Percentiles rank a stretch among this genome's conserved stretches.
Conservation (phyloP, 2,113 vertebrate genomes). For the Tor tambroides region DNA sequence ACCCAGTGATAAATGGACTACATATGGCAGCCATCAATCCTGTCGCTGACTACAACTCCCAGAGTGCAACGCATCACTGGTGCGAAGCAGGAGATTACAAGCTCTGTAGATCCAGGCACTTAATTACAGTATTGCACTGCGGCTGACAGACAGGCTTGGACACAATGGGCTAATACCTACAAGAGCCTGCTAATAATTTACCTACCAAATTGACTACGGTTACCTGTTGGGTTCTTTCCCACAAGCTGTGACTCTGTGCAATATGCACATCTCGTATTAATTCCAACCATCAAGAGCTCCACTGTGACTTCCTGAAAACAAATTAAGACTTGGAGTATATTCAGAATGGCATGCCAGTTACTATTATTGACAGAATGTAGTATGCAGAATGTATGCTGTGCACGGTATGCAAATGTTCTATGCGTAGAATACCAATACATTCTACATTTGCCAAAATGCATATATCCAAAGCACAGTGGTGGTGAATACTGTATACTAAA, state of each 20-base stretch:
- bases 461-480: neutral
- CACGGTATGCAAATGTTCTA: neutral
- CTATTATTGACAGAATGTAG: neutral
- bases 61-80: slow-evolving; percentile 40
- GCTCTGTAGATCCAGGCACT: slow-evolving; percentile 49
- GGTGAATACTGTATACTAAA: neutral
- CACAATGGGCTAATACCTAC: slow-evolving; percentile 34
- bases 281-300: neutral
- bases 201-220: slow-evolving; percentile 26
- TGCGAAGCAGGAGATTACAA: slow-evolving; percentile 49
- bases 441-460: neutral
- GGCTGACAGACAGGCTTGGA: slow-evolving; percentile 29
- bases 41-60: slow-evolving; percentile 46
- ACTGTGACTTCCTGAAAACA: slow-evolving; percentile 17
- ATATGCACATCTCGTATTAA: neutral
- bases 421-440: neutral
- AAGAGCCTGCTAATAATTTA: slow-evolving; percentile 29
- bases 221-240: slow-evolving; percentile 18
- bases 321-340: neutral
- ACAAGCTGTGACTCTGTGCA: slow-evolving; percentile 33
- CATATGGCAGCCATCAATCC: too few relatives aligned
- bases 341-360: neutral
- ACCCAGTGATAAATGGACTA: too few relatives aligned
- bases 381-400: neutral
- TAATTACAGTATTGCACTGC: slow-evolving; percentile 44